These are phyloP conservation scores for Drosophila limbata DNA, from an alignment of 2,888 invertebrate species.

Conservation along the genomic window DNA sequence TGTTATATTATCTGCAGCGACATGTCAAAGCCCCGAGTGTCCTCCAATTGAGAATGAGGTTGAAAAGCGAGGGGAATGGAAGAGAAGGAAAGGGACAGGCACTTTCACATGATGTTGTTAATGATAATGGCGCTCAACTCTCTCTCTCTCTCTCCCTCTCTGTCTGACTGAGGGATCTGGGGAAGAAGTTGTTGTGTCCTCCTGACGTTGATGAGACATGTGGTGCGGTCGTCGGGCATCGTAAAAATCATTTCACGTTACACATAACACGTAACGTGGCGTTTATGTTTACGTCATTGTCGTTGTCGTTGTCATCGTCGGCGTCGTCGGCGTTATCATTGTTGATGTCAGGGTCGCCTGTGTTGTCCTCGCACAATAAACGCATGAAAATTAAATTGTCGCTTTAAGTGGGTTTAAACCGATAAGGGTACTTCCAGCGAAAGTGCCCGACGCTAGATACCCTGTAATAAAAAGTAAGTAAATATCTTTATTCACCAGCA, in stretches of 20 bases:
- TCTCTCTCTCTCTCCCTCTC: conserved; percentile 13
- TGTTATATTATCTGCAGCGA: conserved; percentile 54
- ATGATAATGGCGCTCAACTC: conserved; percentile 68
- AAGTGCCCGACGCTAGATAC: conserved; percentile 1
- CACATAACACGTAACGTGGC: conserved; percentile 74
- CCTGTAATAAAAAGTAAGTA: not conserved
- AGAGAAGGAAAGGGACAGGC: conserved; percentile 8
- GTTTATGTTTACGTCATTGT: conserved; percentile 74
- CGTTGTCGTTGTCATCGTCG: conserved; percentile 33
- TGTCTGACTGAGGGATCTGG: conserved; percentile 1
- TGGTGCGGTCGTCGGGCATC: conserved; percentile 65
- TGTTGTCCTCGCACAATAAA: conserved; percentile 39
- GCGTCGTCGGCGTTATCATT: conserved; percentile 18
- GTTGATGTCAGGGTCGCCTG: conserved; percentile 33
- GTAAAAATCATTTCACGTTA: conserved; percentile 77
- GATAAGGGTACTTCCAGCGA: not conserved
- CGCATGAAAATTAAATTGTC: conserved; percentile 77
- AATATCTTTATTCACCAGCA: not conserved
- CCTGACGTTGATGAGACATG: conserved; percentile 77
- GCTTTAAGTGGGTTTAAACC: conserved; percentile 77
- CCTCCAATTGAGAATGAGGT: not conserved
- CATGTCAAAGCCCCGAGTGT: not conserved
- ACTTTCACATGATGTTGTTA: conserved; percentile 72
- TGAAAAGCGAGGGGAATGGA: not conserved
- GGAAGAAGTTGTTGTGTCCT: conserved; percentile 31